phyloP scores from a whole-genome alignment of 2,888 invertebrate species.

The Dicranocentrus wangi region DNA sequence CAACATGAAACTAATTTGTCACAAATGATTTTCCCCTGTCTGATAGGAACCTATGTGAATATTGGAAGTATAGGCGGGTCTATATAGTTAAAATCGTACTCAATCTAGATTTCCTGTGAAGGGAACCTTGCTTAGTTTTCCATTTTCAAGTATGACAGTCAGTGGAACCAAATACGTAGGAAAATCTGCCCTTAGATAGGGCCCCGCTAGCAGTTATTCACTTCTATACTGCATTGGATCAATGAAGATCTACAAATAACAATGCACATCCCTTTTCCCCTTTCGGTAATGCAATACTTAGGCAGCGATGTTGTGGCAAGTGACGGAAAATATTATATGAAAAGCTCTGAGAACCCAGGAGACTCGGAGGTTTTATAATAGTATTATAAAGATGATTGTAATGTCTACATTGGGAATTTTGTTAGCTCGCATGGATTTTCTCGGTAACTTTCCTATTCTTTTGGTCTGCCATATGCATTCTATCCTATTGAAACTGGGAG shows the following conservation, averaged over 20 bases:
- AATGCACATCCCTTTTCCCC: slow-evolving; percentile 2
- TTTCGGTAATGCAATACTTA: neutral
- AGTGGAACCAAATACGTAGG: neutral
- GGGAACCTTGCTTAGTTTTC: too few species aligned
- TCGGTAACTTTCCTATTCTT: slow-evolving; percentile 2
- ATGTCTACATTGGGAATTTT: slow-evolving; percentile 20
- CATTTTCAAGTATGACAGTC: too few species aligned
- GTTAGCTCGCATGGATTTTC: slow-evolving; percentile 8
- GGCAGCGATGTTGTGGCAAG: neutral
- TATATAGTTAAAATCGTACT: too few species aligned
- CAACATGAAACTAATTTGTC: slow-evolving; percentile 58
- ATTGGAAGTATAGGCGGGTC: neutral
- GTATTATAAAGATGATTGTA: slow-evolving; percentile 36
- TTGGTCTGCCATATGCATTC: neutral
- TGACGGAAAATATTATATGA: neutral
- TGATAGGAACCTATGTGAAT: neutral
- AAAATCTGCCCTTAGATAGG: neutral
- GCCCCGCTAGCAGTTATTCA: slow-evolving; percentile 40
- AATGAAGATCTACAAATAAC: slow-evolving; percentile 40
- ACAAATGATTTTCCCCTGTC: slow-evolving; percentile 37
- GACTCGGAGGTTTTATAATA: neutral
- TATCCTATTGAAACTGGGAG: neutral
- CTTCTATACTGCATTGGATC: slow-evolving; percentile 43
- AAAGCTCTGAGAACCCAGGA: slow-evolving; percentile 20
- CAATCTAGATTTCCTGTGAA: too few species aligned